Percentiles rank a stretch among this genome's conserved stretches.
phyloP scores from a whole-genome alignment of 2,113 vertebrate genomes.

The Dromas ardeola region DNA sequence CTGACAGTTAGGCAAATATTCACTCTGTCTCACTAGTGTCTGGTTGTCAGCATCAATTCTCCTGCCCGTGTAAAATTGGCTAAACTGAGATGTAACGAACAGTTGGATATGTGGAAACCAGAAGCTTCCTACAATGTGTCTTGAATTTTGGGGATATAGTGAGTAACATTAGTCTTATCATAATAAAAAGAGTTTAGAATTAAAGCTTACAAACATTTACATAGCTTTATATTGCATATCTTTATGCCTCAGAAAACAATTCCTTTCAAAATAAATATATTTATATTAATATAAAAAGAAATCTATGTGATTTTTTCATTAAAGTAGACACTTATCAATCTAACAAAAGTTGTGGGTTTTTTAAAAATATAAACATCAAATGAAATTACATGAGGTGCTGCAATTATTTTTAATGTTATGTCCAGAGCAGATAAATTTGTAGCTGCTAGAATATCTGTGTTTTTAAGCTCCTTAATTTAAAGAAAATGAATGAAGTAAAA shows the following conservation, averaged over 20 bases:
- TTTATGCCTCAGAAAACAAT: not conserved
- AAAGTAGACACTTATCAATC: not conserved
- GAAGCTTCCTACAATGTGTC: not conserved
- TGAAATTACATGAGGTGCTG: not conserved
- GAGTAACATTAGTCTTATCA: not conserved
- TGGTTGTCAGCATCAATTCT: not conserved
- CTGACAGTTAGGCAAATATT: not conserved
- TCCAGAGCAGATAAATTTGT: conserved; percentile 62
- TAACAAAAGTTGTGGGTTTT: not conserved
- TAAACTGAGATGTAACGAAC: not conserved
- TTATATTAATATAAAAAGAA: conserved; percentile 12
- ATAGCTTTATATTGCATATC: not conserved
- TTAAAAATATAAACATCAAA: not conserved
- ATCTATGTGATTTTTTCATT: not conserved
- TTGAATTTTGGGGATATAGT: not conserved
- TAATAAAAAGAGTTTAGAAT: not conserved
- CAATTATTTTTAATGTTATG: conserved; percentile 70
- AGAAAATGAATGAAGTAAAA: conserved; percentile 49
- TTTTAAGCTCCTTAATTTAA: conserved; percentile 50
- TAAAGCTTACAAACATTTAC: not conserved
- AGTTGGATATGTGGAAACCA: not conserved
- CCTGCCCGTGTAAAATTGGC: not conserved
- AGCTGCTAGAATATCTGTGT: conserved; percentile 43
- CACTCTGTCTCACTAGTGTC: not conserved
- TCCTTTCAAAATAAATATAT: not conserved